Conservation (phyloP, 2,113 vertebrate species). For the Promerops cafer region DNA sequence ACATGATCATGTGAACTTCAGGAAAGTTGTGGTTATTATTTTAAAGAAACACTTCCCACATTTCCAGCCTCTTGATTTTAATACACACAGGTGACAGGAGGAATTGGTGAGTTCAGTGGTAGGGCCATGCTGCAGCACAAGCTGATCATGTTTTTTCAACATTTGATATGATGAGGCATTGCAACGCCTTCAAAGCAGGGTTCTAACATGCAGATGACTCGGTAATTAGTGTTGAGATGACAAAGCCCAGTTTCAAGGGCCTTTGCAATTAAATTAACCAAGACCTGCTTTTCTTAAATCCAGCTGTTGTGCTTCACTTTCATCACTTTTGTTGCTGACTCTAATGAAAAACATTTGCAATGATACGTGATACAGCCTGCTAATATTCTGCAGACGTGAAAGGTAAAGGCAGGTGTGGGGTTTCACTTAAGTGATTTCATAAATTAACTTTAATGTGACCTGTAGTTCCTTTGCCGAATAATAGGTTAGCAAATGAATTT, state of each 20-base stretch:
- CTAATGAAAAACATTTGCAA: not conserved
- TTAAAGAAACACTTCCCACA: not conserved
- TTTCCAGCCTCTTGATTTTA: not conserved
- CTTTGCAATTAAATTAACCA: not conserved
- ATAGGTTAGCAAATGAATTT: not conserved
- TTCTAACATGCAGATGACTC: not conserved
- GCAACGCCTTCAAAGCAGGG: not conserved
- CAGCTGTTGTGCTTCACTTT: not conserved
- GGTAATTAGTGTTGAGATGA: not conserved
- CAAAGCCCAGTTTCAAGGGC: not conserved
- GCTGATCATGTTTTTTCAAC: not conserved
- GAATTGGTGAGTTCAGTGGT: not conserved
- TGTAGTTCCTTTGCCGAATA: not conserved
- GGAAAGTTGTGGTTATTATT: not conserved
- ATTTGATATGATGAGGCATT: not conserved
- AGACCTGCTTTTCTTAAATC: not conserved
- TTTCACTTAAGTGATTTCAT: conserved; percentile 47
- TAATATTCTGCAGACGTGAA: not conserved
- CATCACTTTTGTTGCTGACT: not conserved
- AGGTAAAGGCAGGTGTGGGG: not conserved
- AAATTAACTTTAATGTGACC: conserved; percentile 28
- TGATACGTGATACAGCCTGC: not conserved
- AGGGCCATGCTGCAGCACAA: not conserved
- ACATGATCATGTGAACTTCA: not conserved
- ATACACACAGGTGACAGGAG: not conserved